Base-by-base conservation (phyloP, 92 coral and sea anemone genomes). In the Parazoanthus swiftii region DNA sequence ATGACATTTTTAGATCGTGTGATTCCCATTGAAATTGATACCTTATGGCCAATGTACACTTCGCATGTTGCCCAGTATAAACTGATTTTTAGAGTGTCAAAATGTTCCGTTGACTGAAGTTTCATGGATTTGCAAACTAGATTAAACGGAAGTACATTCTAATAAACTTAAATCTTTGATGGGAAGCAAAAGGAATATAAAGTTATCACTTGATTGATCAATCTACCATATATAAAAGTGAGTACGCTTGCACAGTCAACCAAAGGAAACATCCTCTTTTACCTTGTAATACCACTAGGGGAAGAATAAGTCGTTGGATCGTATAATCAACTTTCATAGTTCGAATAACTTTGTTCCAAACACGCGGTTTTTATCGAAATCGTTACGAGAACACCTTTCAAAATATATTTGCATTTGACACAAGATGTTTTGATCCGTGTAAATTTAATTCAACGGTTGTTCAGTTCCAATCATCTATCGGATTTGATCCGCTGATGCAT, bases 401-500 rank as follows among this genome's bases (percentile, higher is more conserved):
- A 21, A 7, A 20, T 35, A 20, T 74, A 6, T 48, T 37, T 36
- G n/a, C 26, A 6, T 21, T 5, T 44, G 56, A 23, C 39, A 79
- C 15, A 23, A 48, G n/a, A 33, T 48, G 38, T 79, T 25, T 9
- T 48, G 82, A 79, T 79, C 82, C 82, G 66, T 79, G 38, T 26
- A 79, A 2, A 48, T n/a, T 20, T 29, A 8, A 48, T 50, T 3
- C 18, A n/a, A 79, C 42, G 38, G 59, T 50, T 23, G 2, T 44
- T 25, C 8, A 20, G 26, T 38, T 2, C 43, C 9, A 5, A 36
- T 6, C 3, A 6, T 7, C 1, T 36, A 6, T 38, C 25, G 15
- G 51, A 39, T 44, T 20, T 76, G 54, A 76, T 20, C n/a, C 25
- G 48, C 26, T 16, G 20, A 76, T 44, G 4, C 18, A 39, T 44